Evolutionary conservation across 2,888 invertebrate species (phyloP).

Genomic region (Strigamia transsilvanica): DNA sequence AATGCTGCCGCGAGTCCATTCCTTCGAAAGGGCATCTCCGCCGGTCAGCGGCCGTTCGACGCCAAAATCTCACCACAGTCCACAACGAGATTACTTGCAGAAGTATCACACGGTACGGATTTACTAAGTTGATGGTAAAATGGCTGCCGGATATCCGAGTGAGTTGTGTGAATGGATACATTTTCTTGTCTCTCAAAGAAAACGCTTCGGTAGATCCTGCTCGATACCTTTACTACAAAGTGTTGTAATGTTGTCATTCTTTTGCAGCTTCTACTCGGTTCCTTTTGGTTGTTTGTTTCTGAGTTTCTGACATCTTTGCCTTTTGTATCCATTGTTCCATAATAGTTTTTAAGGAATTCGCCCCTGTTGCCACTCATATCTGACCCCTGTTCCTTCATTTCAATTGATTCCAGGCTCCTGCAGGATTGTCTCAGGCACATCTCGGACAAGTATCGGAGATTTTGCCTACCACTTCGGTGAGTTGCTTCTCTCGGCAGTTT

Average conservation of each 20-base stretch:
- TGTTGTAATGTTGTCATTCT: neutral
- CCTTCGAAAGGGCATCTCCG: conserved; percentile 70
- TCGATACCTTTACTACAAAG: neutral
- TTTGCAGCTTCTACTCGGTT: neutral
- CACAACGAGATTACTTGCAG: conserved; percentile 84
- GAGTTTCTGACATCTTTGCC: neutral
- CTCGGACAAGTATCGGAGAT: conserved; percentile 72
- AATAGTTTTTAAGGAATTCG: conserved; percentile 26
- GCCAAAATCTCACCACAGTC: conserved; percentile 79
- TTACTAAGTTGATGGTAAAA: conserved; percentile 16
- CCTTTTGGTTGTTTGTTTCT: neutral
- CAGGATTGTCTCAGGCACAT: conserved; percentile 89
- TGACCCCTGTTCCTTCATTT: conserved; percentile 52
- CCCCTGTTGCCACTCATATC: neutral
- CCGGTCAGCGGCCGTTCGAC: conserved; percentile 87
- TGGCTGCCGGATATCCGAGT: neutral
- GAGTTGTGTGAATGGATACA: conserved; percentile 51
- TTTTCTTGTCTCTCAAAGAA: neutral
- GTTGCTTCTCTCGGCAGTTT: conserved; percentile 4
- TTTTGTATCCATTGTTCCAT: neutral
- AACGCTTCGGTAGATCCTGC: neutral
- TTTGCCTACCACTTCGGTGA: conserved; percentile 57
- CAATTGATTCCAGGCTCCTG: conserved; percentile 76
- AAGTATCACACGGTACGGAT: conserved; percentile 93
- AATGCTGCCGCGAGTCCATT: conserved; percentile 58